Percentiles rank a stretch among this genome's conserved stretches.
Evolutionary conservation across 2,113 vertebrate species (phyloP).

Genomic region (Ginglymostoma cirratum): DNA sequence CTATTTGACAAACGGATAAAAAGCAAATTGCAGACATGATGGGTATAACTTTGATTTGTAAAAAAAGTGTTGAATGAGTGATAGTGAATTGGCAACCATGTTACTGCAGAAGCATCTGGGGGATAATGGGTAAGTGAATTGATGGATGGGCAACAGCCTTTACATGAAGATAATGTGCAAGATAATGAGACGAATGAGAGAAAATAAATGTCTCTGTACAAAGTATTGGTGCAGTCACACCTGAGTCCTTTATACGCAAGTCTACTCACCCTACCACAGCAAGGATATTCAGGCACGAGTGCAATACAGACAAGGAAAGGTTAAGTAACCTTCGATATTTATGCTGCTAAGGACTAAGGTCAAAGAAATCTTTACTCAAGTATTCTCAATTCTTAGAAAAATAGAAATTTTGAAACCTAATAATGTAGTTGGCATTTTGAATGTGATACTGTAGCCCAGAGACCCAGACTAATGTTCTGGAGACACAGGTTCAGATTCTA

Average conservation of each 20-base stretch:
- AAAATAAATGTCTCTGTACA: neutral
- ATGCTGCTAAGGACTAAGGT: neutral
- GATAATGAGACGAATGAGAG: neutral
- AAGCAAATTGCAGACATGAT: neutral
- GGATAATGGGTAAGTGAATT: neutral
- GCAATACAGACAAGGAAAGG: neutral
- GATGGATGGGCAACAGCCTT: neutral
- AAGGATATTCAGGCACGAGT: neutral
- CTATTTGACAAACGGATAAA: neutral
- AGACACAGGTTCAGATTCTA: too few species aligned
- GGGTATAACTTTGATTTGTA: neutral
- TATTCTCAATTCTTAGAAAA: neutral
- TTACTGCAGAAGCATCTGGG: neutral
- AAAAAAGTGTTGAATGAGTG: neutral
- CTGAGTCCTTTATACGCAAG: neutral
- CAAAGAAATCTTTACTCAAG: neutral
- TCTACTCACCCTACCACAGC: neutral
- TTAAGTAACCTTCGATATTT: neutral
- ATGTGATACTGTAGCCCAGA: too few species aligned
- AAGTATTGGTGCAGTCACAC: neutral
- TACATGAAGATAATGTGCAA: neutral
- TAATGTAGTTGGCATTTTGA: neutral
- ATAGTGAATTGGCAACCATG: neutral
- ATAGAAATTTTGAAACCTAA: neutral
- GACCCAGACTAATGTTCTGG: too few species aligned